A percentile compares a stretch with the other conserved stretches of the same genome.
Evolutionary conservation across 2,888 invertebrate genomes (phyloP).

Genomic region (Chrysolina haemoptera): DNA sequence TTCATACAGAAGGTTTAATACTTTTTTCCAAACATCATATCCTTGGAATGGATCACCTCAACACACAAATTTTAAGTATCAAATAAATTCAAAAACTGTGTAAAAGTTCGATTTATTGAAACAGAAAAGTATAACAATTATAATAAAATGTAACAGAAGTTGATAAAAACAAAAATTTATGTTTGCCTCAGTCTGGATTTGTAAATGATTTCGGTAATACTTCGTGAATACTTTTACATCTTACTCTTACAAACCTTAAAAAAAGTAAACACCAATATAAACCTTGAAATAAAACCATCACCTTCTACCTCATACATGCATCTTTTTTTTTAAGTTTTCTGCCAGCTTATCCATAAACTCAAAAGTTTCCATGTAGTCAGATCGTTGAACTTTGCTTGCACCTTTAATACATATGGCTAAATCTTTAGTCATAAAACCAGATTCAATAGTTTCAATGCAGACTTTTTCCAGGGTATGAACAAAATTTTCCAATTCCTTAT

Average conservation of each 20-base stretch:
- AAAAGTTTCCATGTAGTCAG: conserved; percentile 96
- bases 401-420: conserved; percentile 98
- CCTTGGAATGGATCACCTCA: background rate
- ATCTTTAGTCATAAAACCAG: conserved; percentile 98
- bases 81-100: background rate
- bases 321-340: conserved; percentile 82
- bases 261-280: conserved; percentile 1
- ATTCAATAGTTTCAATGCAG: conserved; percentile 95
- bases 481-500: conserved; percentile 82
- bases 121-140: background rate
- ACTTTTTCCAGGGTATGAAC: conserved; percentile 90
- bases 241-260: conserved; percentile 24
- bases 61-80: background rate
- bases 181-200: conserved; percentile 2
- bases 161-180: conserved; percentile 4
- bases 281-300: background rate
- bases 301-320: conserved; percentile 32
- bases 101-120: conserved; percentile 3
- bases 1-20: too few species aligned
- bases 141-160: conserved; percentile 1
- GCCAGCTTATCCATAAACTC: conserved; percentile 97
- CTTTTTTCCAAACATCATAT: too few species aligned
- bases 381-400: conserved; percentile 81
- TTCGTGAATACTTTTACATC: conserved; percentile 21
- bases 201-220: conserved; percentile 19